These are phyloP conservation scores for Gopherus flavomarginatus DNA, from an alignment of 2,113 vertebrate genomes.

Conservation along the genomic window DNA sequence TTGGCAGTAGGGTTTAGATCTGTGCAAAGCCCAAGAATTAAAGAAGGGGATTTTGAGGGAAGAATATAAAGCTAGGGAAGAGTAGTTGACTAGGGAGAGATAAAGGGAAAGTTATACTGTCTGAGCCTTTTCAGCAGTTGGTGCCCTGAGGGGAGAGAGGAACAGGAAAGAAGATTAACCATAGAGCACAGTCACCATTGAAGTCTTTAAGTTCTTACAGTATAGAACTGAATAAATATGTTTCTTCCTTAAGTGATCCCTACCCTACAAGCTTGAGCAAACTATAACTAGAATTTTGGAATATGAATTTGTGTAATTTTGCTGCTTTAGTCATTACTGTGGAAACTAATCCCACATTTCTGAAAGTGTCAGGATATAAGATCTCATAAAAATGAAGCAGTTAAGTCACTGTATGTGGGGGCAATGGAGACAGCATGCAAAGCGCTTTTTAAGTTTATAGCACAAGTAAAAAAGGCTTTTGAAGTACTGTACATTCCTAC, in stretches of 20 bases:
- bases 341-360: not conserved
- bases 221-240: not conserved
- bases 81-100: not conserved
- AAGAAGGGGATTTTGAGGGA: too few species aligned
- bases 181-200: not conserved
- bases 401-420: not conserved
- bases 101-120: not conserved
- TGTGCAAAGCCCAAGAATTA: not conserved
- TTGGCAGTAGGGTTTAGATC: not conserved
- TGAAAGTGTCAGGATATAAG: not conserved
- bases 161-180: not conserved
- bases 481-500: not conserved
- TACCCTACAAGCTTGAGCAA: accelerated
- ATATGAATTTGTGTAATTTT: not conserved
- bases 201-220: not conserved
- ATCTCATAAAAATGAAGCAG: not conserved
- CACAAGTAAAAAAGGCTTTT: not conserved
- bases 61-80: not conserved
- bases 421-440: not conserved
- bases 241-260: not conserved
- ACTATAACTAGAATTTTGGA: not conserved
- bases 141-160: accelerated
- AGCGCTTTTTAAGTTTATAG: not conserved
- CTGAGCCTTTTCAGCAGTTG: accelerated
- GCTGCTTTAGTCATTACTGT: not conserved